Base-by-base conservation (phyloP, 1,140 invertebrate genomes). In the Tribolium castaneum region DNA sequence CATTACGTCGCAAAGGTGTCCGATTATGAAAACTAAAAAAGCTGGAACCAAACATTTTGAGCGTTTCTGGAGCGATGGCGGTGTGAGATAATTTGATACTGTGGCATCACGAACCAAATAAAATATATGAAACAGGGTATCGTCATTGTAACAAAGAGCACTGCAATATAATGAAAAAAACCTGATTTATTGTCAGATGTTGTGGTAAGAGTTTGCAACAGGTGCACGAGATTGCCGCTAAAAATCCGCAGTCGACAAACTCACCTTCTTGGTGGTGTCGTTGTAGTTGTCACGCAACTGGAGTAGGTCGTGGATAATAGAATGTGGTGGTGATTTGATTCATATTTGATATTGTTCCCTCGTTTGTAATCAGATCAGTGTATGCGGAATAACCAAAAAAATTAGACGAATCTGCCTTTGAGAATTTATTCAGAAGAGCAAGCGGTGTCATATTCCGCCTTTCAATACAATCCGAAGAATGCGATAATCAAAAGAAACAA, bases 401-500 rank as follows among this genome's bases (percentile, higher is more conserved):
- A 76, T 66, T 76, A 76, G 56, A 66, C 56, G 62, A 22, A 66
- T 45, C 62, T 25, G 56, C 56, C 54, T 76, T 77, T 77, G 75
- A 49, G 54, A 59, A 78, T 78, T 77, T 75, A 77, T 75, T 77
- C 45, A 73, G 59, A 75, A 54, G 30, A 74, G 62, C 56, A 25
- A 72, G 49, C 54, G 51, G 80, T 76, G 75, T 82, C 80, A 81
- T 81, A 80, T 81, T 83, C 77, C 71, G 78, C 76, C 76, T 76
- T 56, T 75, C 77, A 73, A 78, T 70, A 78, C 59, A 80, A 78
- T 82, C 75, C 77, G 49, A 76, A 78, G 80, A 81, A 81, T 81
- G 79, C 76, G 80, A 83, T 80, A 79, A 80, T 80, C 82, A 83
- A 81, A 83, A 81, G 82, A 82, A 80, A 81, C 78, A 81, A 81